phyloP scores from a whole-genome alignment of 2,797 vertebrate genomes.

The Fundulus diaphanus region DNA sequence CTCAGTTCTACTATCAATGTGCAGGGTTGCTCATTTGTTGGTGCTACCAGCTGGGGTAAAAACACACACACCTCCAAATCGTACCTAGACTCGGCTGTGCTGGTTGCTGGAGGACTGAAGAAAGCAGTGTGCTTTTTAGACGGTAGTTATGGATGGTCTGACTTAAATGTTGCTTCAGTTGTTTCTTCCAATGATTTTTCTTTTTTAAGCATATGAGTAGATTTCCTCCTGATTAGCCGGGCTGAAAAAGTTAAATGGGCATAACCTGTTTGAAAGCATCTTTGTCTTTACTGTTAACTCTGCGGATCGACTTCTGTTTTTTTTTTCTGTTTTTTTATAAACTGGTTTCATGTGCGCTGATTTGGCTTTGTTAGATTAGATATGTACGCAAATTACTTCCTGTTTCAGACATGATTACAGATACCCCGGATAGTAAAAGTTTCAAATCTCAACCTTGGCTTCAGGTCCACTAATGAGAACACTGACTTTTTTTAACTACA shows the following conservation, averaged over 20 bases:
- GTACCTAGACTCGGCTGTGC: neutral
- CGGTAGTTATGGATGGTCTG: neutral
- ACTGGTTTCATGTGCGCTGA: conserved; percentile 21
- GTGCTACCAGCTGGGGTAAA: too few species aligned
- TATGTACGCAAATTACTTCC: conserved; percentile 2
- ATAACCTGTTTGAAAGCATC: neutral
- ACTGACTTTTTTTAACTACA: neutral
- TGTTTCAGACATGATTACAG: conserved; percentile 4
- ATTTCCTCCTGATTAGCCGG: neutral
- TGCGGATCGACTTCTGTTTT: conserved; percentile 22
- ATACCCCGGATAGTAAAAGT: conserved; percentile 13
- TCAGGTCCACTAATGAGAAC: conserved; percentile 10
- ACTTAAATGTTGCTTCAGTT: neutral
- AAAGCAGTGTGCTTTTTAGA: neutral
- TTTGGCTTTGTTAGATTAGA: conserved; percentile 4
- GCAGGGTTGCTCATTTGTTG: neutral
- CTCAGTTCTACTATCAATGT: neutral
- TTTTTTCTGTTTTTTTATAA: too few species aligned
- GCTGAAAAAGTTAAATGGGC: neutral
- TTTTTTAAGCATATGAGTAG: neutral
- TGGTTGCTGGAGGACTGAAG: neutral
- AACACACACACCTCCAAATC: neutral
- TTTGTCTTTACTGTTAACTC: conserved; percentile 26
- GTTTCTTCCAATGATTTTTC: neutral
- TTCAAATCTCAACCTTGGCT: conserved; percentile 4